A percentile compares a stretch with the other conserved stretches of the same genome.
These are phyloP conservation scores for Theodoxus fluviatilis DNA, from an alignment of 2,888 invertebrate genomes.

Conservation along the genomic window DNA sequence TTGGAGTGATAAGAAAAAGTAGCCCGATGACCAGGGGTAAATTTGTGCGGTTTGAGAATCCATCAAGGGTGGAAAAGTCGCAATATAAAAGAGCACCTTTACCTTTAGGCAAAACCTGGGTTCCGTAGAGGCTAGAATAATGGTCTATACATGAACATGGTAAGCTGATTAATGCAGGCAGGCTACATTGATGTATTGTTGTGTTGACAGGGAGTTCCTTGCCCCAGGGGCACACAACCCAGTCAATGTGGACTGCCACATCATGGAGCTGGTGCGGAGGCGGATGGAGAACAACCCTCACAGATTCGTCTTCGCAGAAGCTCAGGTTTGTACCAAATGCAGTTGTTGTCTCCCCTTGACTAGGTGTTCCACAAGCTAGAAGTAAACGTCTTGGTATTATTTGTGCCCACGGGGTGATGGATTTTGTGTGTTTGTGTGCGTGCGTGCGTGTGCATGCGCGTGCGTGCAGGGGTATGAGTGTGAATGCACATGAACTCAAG, in stretches of 20 bases:
- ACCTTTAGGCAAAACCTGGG: no score
- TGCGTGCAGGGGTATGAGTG: conserved; percentile 15
- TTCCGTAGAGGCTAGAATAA: no score
- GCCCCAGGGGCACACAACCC: conserved; percentile 94
- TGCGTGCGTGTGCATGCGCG: neutral
- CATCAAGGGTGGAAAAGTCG: no score
- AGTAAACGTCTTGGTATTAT: neutral
- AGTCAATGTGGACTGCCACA: conserved; percentile 94
- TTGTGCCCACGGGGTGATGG: neutral
- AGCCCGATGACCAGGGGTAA: no score
- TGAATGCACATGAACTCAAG: no score
- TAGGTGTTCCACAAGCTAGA: neutral
- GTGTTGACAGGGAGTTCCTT: conserved; percentile 86
- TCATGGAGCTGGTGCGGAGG: conserved; percentile 73
- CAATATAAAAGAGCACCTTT: neutral
- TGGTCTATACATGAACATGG: no score
- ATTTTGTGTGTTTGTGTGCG: neutral
- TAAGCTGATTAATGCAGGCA: neutral
- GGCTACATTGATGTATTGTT: no score
- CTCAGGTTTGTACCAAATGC: conserved; percentile 76
- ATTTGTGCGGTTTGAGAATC: no score
- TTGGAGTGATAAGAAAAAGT: no score
- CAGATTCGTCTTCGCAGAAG: conserved; percentile 82
- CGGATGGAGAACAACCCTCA: conserved; percentile 58
- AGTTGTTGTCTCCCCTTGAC: neutral